Conservation (phyloP, 64 coral and sea anemone genomes). For the Pachyseris speciosa region DNA sequence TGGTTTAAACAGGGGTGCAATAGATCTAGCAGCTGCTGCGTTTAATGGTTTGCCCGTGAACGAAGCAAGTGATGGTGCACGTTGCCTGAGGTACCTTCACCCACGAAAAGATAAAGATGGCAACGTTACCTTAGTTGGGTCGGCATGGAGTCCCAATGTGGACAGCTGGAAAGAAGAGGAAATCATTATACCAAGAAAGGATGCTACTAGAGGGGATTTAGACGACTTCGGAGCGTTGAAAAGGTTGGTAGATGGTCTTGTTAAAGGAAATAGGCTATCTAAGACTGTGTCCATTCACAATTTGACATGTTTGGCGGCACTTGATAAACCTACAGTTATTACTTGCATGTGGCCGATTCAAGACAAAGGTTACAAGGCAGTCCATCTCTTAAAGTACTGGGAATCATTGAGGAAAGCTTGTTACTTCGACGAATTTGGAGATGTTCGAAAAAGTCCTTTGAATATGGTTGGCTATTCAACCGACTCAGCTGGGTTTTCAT, state of each 20-base stretch:
- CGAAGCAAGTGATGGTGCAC: not conserved
- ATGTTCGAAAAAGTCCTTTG: not conserved
- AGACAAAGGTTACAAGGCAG: conserved; percentile 53
- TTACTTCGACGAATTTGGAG: conserved; percentile 23
- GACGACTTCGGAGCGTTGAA: conserved; percentile 57
- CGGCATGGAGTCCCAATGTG: conserved; percentile 47
- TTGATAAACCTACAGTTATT: conserved; percentile 49
- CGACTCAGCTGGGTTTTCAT: too few species aligned
- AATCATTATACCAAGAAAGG: conserved; percentile 28
- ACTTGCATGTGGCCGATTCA: conserved; percentile 56
- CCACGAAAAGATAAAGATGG: not conserved
- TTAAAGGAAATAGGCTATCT: conserved; percentile 6
- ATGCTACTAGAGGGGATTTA: conserved; percentile 24
- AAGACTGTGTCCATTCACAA: conserved; percentile 67
- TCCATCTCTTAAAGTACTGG: conserved; percentile 57
- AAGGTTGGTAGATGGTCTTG: too few species aligned
- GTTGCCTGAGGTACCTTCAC: not conserved
- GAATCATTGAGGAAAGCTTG: conserved; percentile 4
- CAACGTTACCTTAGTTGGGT: conserved; percentile 15
- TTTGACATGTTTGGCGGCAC: conserved; percentile 22
- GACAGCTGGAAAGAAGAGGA: conserved; percentile 33
- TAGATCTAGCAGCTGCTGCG: not conserved
- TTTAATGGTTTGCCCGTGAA: conserved; percentile 18
- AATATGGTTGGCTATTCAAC: conserved; percentile 39
- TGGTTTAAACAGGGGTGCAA: conserved; percentile 45